phyloP scores from a whole-genome alignment of 1,140 invertebrate species.

The Cephus cinctus region DNA sequence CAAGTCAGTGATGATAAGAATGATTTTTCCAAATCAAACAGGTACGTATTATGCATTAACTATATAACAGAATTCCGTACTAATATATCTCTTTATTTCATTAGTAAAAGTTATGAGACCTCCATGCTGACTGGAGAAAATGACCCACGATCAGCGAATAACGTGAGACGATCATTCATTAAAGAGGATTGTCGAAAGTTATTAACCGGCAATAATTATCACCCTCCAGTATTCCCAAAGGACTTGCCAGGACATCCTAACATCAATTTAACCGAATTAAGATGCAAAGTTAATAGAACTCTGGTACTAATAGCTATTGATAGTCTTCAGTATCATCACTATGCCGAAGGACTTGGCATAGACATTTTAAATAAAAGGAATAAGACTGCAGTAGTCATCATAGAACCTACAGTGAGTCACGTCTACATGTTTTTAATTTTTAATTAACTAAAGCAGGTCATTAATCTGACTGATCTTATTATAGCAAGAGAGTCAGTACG shows the following conservation, averaged over 20 bases:
- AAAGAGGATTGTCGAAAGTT: constrained; percentile 42
- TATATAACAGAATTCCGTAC: constrained; percentile 1
- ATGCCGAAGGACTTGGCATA: constrained; percentile 71
- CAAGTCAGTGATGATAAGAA: constrained; percentile 1
- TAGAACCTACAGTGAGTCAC: constrained; percentile 67
- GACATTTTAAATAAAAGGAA: constrained; percentile 62
- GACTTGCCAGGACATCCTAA: constrained; percentile 16
- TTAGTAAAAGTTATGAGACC: constrained; percentile 38
- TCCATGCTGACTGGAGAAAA: constrained; percentile 50
- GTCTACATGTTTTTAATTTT: constrained; percentile 4
- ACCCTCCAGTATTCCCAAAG: constrained; percentile 38
- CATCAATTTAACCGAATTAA: constrained; percentile 43
- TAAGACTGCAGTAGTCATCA: constrained; percentile 69
- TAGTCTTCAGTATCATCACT: constrained; percentile 67
- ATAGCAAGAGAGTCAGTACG: constrained; percentile 68
- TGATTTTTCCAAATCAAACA: constrained; percentile 12
- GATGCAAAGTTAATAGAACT: constrained; percentile 65
- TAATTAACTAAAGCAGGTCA: constrained; percentile 9
- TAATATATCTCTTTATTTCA: constrained; percentile 17
- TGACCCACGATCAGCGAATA: constrained; percentile 57
- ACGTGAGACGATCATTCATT: constrained; percentile 25
- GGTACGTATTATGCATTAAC: constrained; percentile 12
- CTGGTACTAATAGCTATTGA: constrained; percentile 72
- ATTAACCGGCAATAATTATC: constrained; percentile 44
- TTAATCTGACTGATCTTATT: constrained; percentile 38